phyloP scores from a whole-genome alignment of 2,888 invertebrate genomes.

The Thelaira solivaga region DNA sequence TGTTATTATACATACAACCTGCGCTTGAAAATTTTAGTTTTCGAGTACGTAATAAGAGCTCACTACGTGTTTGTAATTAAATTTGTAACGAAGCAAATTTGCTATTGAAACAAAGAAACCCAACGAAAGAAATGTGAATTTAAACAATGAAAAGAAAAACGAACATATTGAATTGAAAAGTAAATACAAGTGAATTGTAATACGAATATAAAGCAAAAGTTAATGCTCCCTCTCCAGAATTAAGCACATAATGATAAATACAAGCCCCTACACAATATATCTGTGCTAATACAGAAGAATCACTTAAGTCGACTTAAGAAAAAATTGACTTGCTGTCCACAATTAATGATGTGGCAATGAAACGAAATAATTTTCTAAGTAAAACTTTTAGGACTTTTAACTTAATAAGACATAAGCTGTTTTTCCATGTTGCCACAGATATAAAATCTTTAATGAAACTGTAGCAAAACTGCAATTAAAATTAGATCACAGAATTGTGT shows the following conservation, averaged over 20 bases:
- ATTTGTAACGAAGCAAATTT: slow-evolving; percentile 22
- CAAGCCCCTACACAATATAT: slow-evolving; percentile 1
- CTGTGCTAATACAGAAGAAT: too few relatives aligned
- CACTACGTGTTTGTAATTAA: not conserved
- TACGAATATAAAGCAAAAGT: not conserved
- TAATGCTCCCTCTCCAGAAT: not conserved
- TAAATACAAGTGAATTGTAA: slow-evolving; percentile 17
- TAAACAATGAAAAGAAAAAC: slow-evolving; percentile 16
- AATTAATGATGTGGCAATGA: too few relatives aligned
- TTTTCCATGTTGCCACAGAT: too few relatives aligned
- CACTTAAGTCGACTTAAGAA: too few relatives aligned
- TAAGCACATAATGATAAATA: not conserved
- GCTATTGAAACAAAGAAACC: slow-evolving; percentile 46
- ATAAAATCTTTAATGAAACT: too few relatives aligned
- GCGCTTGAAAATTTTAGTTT: not conserved
- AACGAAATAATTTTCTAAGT: too few relatives aligned
- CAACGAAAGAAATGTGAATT: not conserved
- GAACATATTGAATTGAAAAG: slow-evolving; percentile 14
- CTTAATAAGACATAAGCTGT: too few relatives aligned
- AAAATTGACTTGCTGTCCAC: too few relatives aligned
- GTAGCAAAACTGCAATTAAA: too few relatives aligned
- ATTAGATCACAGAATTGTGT: too few relatives aligned
- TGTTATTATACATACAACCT: slow-evolving; percentile 12
- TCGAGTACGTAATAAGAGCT: not conserved
- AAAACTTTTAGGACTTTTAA: too few relatives aligned